Evolutionary conservation across 2,113 vertebrate genomes (phyloP).

Genomic region (Prunella fulvescens): DNA sequence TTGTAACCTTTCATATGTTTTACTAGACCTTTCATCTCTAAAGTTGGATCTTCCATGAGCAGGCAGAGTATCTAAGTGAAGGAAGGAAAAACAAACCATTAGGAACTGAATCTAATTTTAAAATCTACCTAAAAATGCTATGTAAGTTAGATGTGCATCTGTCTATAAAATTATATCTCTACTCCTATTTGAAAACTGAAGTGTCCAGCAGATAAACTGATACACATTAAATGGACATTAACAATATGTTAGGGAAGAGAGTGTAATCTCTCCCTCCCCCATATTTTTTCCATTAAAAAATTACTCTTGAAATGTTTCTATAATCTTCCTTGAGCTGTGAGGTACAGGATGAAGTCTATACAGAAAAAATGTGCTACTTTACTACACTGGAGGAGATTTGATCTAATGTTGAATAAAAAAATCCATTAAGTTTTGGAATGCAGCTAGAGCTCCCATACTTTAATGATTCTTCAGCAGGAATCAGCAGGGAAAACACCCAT

Average conservation of each 20-base stretch:
- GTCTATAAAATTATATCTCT: neutral
- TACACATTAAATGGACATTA: neutral
- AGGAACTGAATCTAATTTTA: neutral
- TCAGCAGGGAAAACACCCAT: neutral
- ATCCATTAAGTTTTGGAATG: neutral
- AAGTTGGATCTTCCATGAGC: constrained; percentile 87
- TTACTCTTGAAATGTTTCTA: neutral
- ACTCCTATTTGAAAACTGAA: neutral
- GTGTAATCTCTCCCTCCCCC: neutral
- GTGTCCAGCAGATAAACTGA: neutral
- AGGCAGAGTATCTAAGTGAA: constrained; percentile 82
- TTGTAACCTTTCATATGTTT: constrained; percentile 93
- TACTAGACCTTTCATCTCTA: constrained; percentile 92
- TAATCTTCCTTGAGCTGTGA: neutral
- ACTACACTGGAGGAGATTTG: neutral
- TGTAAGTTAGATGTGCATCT: neutral
- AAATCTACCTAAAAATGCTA: neutral
- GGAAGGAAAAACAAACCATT: neutral
- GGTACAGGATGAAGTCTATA: neutral
- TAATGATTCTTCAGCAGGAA: neutral
- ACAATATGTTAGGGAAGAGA: neutral
- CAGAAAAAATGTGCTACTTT: neutral
- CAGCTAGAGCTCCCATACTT: neutral
- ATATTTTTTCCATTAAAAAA: neutral
- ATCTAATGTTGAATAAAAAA: neutral